phyloP scores from a whole-genome alignment of 2,888 invertebrate genomes.

The Drosophila percnosoma region DNA sequence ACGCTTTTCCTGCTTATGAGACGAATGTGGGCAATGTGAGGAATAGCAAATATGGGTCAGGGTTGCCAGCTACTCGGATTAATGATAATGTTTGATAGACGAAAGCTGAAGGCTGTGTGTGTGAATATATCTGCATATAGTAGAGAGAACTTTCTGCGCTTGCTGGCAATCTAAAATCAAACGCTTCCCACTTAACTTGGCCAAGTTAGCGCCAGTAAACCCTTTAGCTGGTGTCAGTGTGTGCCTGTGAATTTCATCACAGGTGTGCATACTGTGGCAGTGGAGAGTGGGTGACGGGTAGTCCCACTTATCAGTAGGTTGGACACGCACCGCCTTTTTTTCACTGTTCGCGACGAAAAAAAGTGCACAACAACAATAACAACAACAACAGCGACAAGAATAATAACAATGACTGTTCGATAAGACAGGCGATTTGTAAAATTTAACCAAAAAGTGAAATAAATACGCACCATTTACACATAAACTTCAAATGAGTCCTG shows the following conservation, averaged over 20 bases:
- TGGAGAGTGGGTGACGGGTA: neutral
- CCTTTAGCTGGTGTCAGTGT: neutral
- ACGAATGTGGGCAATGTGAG: neutral
- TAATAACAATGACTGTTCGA: neutral
- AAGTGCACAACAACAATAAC: neutral
- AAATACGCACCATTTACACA: conserved; percentile 75
- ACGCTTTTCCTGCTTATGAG: neutral
- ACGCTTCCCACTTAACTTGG: neutral
- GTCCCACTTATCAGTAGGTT: neutral
- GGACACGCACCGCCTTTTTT: neutral
- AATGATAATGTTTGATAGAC: neutral
- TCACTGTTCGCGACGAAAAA: neutral
- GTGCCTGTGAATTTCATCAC: neutral
- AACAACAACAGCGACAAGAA: neutral
- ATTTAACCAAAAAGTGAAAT: neutral
- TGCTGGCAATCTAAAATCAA: neutral
- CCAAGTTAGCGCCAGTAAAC: neutral
- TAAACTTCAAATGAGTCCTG: conserved; percentile 51
- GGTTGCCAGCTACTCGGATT: neutral
- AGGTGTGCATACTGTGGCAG: neutral
- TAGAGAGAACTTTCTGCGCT: neutral
- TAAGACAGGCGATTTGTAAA: neutral
- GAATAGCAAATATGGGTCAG: neutral
- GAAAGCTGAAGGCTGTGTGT: neutral
- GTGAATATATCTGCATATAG: neutral